These are phyloP conservation scores for Sturnus vulgaris DNA, from an alignment of 2,113 vertebrate genomes.

Conservation along the genomic window DNA sequence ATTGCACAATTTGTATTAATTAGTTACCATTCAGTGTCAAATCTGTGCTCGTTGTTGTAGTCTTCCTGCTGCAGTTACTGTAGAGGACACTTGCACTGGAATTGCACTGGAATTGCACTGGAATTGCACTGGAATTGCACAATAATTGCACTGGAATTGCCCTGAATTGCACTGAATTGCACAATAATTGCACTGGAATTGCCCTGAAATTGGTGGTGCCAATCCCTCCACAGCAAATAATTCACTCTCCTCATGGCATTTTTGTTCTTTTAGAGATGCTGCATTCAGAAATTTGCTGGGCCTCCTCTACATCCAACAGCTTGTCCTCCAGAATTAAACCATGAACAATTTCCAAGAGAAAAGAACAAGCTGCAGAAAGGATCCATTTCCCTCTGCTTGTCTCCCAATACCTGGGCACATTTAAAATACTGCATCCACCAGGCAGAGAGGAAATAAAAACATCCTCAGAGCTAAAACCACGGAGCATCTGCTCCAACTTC, in stretches of 20 bases:
- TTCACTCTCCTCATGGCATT: neutral
- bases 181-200: neutral
- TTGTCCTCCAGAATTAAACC: neutral
- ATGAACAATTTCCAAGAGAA: neutral
- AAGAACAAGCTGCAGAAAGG: neutral
- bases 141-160: neutral
- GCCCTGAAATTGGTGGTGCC: neutral
- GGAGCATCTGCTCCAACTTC: neutral
- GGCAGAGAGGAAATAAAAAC: neutral
- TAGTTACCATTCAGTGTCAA: neutral
- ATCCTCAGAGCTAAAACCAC: neutral
- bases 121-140: neutral
- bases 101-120: neutral
- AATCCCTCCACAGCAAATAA: neutral
- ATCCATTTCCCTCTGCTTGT: neutral
- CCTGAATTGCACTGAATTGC: neutral
- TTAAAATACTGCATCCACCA: neutral
- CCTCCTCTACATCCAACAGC: neutral
- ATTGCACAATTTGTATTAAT: neutral
- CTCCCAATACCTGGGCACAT: neutral
- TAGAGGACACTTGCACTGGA: neutral
- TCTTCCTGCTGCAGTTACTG: neutral
- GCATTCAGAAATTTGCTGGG: neutral
- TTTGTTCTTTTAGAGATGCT: neutral
- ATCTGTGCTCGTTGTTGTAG: neutral